Evolutionary conservation across 1,140 invertebrate genomes (phyloP).

Genomic region (Sesamia nonagrioides): DNA sequence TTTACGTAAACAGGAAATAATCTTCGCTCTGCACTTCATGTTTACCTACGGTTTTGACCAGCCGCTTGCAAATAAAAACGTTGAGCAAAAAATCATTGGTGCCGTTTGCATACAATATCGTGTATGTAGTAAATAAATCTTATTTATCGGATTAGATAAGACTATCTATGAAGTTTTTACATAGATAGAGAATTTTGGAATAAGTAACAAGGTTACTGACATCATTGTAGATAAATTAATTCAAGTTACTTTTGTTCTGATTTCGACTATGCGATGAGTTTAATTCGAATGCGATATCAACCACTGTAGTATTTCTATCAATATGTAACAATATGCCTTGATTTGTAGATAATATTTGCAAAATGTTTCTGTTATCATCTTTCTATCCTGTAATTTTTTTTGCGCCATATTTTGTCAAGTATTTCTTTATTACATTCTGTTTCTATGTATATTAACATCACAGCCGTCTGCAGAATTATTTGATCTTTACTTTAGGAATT

Average conservation of each 20-base stretch:
- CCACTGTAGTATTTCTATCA: not conserved
- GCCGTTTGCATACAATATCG: not conserved
- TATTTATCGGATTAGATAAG: not conserved
- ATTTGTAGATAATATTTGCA: not conserved
- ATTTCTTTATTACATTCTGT: not conserved
- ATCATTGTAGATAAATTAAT: not conserved
- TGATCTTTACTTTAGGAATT: slow-evolving; percentile 1
- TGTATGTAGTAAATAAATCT: slow-evolving; percentile 18
- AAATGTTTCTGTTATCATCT: not conserved
- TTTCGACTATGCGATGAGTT: not conserved
- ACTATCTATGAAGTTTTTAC: not conserved
- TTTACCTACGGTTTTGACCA: slow-evolving; percentile 9
- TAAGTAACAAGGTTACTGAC: slow-evolving; percentile 8
- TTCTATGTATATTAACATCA: not conserved
- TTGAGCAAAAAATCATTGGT: not conserved
- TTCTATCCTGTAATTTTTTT: not conserved
- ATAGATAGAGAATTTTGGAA: not conserved
- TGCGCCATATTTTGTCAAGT: not conserved
- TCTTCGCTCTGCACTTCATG: slow-evolving; percentile 1
- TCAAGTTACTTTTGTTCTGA: not conserved
- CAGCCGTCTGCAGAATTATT: not conserved
- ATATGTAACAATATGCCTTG: not conserved
- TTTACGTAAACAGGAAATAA: slow-evolving; percentile 36
- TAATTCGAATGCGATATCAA: not conserved
- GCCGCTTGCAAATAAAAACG: not conserved